Conservation (phyloP, 1,140 invertebrate species). For the Drosophila obscura region DNA sequence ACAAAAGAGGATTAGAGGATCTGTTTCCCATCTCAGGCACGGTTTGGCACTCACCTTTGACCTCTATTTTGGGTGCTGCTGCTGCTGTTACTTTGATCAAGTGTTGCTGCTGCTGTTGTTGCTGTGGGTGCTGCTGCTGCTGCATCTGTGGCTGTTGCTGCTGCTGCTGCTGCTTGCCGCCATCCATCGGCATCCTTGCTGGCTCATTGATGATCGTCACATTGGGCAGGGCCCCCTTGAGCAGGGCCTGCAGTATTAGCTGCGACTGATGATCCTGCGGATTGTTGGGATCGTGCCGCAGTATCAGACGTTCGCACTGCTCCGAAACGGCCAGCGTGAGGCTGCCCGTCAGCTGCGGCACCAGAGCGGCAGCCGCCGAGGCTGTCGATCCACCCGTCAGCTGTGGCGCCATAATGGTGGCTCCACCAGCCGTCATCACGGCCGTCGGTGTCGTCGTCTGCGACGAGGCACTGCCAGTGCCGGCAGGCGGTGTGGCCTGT, state of each 20-base stretch:
- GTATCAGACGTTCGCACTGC: constrained; percentile 77
- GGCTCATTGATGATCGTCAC: constrained; percentile 83
- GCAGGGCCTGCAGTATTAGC: constrained; percentile 76
- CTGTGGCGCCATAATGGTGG: constrained; percentile 70
- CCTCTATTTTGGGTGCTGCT: constrained; percentile 45
- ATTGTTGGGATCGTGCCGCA: constrained; percentile 80
- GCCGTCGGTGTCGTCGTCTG: constrained; percentile 21
- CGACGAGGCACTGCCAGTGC: constrained; percentile 3
- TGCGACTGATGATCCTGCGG: constrained; percentile 83
- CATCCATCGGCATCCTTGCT: constrained; percentile 50
- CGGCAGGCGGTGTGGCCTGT: constrained; percentile 42
- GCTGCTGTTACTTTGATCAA: constrained; percentile 39
- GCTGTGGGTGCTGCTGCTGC: constrained; percentile 44
- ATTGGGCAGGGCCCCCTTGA: constrained; percentile 81
- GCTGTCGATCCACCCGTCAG: constrained; percentile 73
- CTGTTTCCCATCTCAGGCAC: too few species aligned
- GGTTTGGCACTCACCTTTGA: constrained; percentile 48
- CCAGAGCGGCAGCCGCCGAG: constrained; percentile 67
- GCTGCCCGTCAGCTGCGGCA: constrained; percentile 80
- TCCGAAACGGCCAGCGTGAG: constrained; percentile 79
- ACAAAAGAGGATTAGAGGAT: background rate
- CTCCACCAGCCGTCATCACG: constrained; percentile 45
- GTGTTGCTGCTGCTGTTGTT: constrained; percentile 27
- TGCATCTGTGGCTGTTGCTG: constrained; percentile 15
- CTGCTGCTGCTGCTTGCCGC: constrained; percentile 37